Conservation (phyloP, 1,140 invertebrate species). For the Acromyrmex echinatior region DNA sequence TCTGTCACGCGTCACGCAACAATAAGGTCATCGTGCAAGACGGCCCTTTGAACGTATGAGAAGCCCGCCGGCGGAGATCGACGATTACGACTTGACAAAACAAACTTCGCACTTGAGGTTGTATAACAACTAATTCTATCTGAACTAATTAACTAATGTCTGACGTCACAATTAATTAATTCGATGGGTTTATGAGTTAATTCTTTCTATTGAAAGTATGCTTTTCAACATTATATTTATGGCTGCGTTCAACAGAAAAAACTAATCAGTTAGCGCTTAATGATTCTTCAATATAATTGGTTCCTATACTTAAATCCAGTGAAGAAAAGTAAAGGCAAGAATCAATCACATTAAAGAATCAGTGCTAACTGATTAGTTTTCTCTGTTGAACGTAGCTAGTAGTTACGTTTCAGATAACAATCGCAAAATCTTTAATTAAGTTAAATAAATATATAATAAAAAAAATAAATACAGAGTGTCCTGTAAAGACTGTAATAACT, state of each 20-base stretch:
- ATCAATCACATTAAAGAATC: too few relatives aligned
- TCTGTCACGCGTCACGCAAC: slow-evolving; percentile 76
- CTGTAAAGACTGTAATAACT: too few relatives aligned
- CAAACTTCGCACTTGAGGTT: slow-evolving; percentile 8
- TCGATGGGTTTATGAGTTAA: not conserved
- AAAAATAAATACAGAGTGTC: too few relatives aligned
- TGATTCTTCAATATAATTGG: too few relatives aligned
- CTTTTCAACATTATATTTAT: not conserved
- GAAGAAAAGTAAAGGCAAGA: too few relatives aligned
- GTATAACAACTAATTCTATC: not conserved
- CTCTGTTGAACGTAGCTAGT: too few relatives aligned
- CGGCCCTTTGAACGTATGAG: slow-evolving; percentile 47
- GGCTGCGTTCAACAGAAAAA: too few relatives aligned
- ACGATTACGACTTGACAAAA: slow-evolving; percentile 27
- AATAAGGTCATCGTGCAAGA: slow-evolving; percentile 75
- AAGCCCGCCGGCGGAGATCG: not conserved
- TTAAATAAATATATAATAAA: not conserved
- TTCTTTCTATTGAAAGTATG: not conserved
- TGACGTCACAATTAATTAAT: not conserved
- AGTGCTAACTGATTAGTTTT: too few relatives aligned
- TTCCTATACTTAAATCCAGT: too few relatives aligned
- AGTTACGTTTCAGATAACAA: not conserved
- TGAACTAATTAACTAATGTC: not conserved
- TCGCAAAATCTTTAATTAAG: not conserved
- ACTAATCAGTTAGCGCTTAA: too few relatives aligned